phyloP scores from a whole-genome alignment of 2,113 vertebrate genomes.

The Miniopterus natalensis region DNA sequence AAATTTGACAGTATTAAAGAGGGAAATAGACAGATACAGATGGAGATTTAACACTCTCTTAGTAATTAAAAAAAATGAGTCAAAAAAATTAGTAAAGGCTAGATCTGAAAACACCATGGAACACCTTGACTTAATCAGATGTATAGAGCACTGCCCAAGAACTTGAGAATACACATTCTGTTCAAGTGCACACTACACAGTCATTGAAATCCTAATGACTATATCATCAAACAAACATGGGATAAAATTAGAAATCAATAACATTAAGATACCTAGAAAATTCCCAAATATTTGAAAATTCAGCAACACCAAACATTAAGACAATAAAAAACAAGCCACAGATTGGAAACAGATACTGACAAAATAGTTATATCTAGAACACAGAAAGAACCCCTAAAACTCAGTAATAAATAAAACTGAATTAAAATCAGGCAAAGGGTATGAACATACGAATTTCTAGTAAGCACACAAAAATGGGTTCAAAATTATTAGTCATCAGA shows the following conservation, averaged over 20 bases:
- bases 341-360: background rate
- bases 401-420: background rate
- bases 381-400: background rate
- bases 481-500: background rate
- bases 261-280: background rate
- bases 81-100: background rate
- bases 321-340: background rate
- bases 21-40: background rate
- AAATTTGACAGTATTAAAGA: background rate
- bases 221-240: background rate
- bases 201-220: background rate
- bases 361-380: background rate
- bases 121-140: background rate
- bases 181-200: background rate
- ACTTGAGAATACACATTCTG: background rate
- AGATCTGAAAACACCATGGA: background rate
- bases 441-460: background rate
- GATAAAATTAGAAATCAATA: background rate
- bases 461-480: background rate
- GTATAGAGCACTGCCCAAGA: background rate
- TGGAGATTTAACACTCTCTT: background rate
- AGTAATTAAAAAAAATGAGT: background rate
- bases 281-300: constrained; percentile 28
- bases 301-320: background rate
- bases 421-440: background rate